Percentiles rank a stretch among this genome's conserved stretches.
Conservation (phyloP, 2,797 vertebrate species). For the Caiman crocodilus region DNA sequence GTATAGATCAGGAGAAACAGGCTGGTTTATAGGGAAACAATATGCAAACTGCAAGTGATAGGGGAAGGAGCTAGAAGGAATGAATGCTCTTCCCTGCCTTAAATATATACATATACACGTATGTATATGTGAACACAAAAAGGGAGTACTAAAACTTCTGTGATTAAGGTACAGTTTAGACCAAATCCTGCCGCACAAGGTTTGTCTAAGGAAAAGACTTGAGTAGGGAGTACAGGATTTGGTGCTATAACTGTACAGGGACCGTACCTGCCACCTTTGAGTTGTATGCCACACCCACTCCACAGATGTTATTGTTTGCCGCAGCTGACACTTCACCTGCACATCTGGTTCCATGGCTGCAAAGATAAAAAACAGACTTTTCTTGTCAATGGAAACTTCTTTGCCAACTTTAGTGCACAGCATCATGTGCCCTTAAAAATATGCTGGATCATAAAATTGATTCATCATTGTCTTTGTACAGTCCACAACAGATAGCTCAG, state of each 20-base stretch:
- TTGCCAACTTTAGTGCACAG: background rate
- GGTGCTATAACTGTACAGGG: background rate
- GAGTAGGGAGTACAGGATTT: background rate
- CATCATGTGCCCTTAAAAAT: rapidly evolving
- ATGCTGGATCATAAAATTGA: rapidly evolving
- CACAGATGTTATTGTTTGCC: conserved; percentile 98
- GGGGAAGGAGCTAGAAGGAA: background rate
- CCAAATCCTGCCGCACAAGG: background rate
- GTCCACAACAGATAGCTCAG: background rate
- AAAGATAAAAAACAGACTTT: conserved; percentile 52
- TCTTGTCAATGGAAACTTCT: background rate
- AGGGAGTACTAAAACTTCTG: background rate
- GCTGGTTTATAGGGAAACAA: background rate
- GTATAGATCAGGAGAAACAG: rapidly evolving
- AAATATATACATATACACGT: background rate
- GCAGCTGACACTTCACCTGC: conserved; percentile 98
- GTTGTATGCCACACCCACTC: conserved; percentile 96
- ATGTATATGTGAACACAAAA: background rate
- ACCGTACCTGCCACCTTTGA: conserved; percentile 96
- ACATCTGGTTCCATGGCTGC: conserved; percentile 96
- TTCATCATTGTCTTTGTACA: background rate
- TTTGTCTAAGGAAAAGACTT: background rate
- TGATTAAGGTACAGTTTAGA: background rate
- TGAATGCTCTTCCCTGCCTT: background rate
- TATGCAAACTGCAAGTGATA: rapidly evolving